Evolutionary conservation across 2,113 vertebrate genomes (phyloP).

Genomic region (Pluvialis apricaria): DNA sequence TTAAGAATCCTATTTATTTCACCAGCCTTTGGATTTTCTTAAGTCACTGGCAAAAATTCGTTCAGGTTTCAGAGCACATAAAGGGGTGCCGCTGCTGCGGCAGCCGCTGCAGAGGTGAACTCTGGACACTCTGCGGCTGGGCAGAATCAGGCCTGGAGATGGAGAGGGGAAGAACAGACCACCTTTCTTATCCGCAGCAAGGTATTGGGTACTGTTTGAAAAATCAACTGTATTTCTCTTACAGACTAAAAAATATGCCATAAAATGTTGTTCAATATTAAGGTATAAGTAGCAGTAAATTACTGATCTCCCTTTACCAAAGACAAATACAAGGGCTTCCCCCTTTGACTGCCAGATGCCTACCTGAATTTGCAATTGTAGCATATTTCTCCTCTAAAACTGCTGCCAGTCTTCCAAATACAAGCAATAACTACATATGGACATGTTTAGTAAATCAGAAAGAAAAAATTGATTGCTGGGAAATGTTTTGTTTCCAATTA

Average conservation of each 20-base stretch:
- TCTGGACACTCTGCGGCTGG: rapidly evolving
- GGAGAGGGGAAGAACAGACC: neutral
- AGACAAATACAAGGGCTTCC: neutral
- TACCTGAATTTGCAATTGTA: slow-evolving; percentile 21
- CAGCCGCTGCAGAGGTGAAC: rapidly evolving
- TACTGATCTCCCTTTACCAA: neutral
- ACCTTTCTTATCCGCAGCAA: neutral
- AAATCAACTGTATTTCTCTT: neutral
- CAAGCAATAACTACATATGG: slow-evolving; percentile 16
- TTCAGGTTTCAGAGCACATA: neutral
- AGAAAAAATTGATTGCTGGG: neutral
- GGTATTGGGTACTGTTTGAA: neutral
- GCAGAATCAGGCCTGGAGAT: neutral
- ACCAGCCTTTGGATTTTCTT: neutral
- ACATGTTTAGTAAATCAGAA: slow-evolving; percentile 41
- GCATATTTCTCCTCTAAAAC: slow-evolving; percentile 15
- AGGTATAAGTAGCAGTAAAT: neutral
- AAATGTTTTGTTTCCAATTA: slow-evolving; percentile 40
- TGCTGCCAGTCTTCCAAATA: slow-evolving; percentile 20
- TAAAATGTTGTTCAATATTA: neutral
- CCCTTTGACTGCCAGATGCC: neutral
- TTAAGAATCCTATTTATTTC: neutral
- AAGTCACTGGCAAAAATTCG: neutral
- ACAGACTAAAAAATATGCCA: neutral
- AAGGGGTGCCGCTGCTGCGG: rapidly evolving